Base-by-base conservation (phyloP, 2,797 vertebrate genomes). In the Staurois parvus region DNA sequence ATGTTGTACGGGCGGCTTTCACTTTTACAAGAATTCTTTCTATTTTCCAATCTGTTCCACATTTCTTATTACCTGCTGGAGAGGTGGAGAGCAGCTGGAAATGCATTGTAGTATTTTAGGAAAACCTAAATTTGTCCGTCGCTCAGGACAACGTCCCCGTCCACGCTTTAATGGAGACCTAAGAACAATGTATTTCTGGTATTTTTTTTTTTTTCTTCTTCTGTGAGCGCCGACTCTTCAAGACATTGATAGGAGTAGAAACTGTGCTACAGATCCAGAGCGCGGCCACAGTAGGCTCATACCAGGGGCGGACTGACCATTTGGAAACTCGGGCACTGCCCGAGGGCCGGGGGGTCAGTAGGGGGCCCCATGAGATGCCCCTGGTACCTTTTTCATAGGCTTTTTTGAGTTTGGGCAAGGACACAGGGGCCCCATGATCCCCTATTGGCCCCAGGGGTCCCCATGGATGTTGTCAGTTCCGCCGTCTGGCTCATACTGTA, bases 1-100 rank as follows among this genome's bases (percentile, higher is more conserved):
- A 85, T 84, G 62, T 76, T 81, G 68, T 56, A 83, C 68, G 72
- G n/a, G 42, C 45, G 72, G 34, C 64, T 48, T 72, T 87, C 56
- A 69, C 79, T 74, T 69, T 34, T 37, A 88, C 21, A 76, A 48
- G 48, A 24, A 76, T 64, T 56, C 85, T 86, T 67, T 86, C 79
- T 69, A 56, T 40, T 81, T 77, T 85, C 76, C 70, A 37, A 70
- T 72, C 75, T 70, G 75, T 48, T 79, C 79, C 40, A 37, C 74
- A 70, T 84, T 76, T 78, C 56, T 64, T 45, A 29, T 78, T 68
- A 67, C 81, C 56, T 75, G 81, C 26, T 9, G n/a, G 52, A 74
- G 72, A 82, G 59, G 56, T 37, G 37, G 30, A 34, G 26, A 42
- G n/a, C 79, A 10, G 37, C 72, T 32, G 19, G 45, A 66, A 83